Conservation (phyloP, 2,797 vertebrate genomes). For the Pygocentrus nattereri region DNA sequence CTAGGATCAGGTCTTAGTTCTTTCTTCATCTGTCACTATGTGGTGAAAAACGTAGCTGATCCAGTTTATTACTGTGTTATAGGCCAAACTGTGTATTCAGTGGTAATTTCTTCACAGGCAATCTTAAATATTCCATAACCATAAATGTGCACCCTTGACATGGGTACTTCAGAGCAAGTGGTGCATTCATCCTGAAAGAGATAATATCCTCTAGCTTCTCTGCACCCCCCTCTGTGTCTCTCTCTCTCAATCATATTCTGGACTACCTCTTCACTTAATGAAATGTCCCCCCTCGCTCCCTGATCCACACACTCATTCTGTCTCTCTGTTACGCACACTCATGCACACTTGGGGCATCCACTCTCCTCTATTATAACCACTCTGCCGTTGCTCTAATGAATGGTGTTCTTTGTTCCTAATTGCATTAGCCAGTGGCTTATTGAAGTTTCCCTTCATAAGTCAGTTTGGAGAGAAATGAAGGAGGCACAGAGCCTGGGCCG, state of each 20-base stretch:
- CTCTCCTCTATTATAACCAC: constrained; percentile 17
- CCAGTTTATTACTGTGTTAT: neutral
- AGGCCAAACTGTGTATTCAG: constrained; percentile 15
- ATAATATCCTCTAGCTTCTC: constrained; percentile 44
- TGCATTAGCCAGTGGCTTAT: constrained; percentile 75
- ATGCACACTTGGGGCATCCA: constrained; percentile 18
- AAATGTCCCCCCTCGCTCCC: constrained; percentile 40
- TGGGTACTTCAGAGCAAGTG: constrained; percentile 38
- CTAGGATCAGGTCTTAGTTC: too few species aligned
- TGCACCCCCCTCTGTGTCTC: constrained; percentile 20
- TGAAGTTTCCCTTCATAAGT: constrained; percentile 71
- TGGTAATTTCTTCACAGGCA: constrained; percentile 41
- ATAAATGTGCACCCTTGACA: constrained; percentile 35
- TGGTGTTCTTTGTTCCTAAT: constrained; percentile 71
- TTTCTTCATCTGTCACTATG: too few species aligned
- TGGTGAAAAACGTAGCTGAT: constrained; percentile 8
- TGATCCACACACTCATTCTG: constrained; percentile 39
- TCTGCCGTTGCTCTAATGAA: constrained; percentile 67
- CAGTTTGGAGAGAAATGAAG: constrained; percentile 65
- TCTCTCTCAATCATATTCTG: constrained; percentile 19
- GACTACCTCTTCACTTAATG: constrained; percentile 51
- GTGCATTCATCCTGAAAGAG: constrained; percentile 50
- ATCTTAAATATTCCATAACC: constrained; percentile 50
- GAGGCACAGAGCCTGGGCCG: constrained; percentile 36
- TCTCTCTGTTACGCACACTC: constrained; percentile 16